Evolutionary conservation across 2,797 vertebrate genomes (phyloP).

Genomic region (Typhlichthys subterraneus): DNA sequence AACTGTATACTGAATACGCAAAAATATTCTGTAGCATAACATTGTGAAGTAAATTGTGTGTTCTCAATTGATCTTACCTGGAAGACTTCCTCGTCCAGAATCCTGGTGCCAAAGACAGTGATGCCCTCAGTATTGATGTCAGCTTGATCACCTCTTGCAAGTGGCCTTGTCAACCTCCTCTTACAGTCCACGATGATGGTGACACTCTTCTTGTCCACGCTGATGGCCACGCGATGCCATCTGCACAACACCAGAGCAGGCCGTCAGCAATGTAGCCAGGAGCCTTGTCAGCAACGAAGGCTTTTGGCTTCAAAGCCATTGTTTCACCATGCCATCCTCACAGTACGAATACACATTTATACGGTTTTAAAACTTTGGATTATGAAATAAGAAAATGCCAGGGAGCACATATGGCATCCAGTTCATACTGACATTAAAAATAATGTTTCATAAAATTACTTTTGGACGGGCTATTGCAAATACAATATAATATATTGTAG

Average conservation of each 20-base stretch:
- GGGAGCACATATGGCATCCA: too few species aligned
- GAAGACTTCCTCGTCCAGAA: slow-evolving; percentile 96
- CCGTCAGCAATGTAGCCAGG: slow-evolving; percentile 5
- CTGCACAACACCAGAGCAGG: slow-evolving; percentile 61
- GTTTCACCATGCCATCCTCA: not conserved
- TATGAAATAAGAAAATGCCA: not conserved
- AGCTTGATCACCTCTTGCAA: slow-evolving; percentile 84
- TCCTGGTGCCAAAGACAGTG: slow-evolving; percentile 94
- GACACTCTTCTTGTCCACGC: slow-evolving; percentile 92
- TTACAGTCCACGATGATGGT: slow-evolving; percentile 98
- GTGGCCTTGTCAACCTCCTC: slow-evolving; percentile 88
- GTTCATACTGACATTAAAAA: too few species aligned
- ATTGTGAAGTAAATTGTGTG: too few species aligned
- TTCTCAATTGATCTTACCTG: slow-evolving; percentile 79
- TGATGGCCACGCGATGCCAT: slow-evolving; percentile 97
- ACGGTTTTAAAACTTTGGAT: not conserved
- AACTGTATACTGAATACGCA: too few species aligned
- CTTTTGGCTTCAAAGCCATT: not conserved
- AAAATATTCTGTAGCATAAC: too few species aligned
- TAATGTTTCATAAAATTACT: not conserved
- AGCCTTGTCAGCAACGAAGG: not conserved
- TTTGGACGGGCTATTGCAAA: not conserved
- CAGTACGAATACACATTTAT: not conserved
- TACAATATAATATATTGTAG: not conserved
- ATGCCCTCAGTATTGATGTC: slow-evolving; percentile 92